These are phyloP conservation scores for Drosophila erecta DNA, from an alignment of 1,140 invertebrate genomes.

Conservation along the genomic window DNA sequence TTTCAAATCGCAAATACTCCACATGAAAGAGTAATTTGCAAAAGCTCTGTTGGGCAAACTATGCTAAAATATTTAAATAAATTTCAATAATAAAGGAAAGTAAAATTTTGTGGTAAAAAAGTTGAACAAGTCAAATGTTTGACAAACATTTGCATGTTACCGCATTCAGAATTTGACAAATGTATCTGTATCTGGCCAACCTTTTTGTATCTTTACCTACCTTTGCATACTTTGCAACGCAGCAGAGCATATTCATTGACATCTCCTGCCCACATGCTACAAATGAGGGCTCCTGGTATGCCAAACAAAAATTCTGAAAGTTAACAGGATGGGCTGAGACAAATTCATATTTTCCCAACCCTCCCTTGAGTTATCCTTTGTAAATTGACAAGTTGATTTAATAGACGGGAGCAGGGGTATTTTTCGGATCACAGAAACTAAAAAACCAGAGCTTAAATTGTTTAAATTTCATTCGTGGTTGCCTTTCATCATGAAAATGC, in stretches of 20 bases:
- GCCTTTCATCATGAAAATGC: conserved; percentile 67
- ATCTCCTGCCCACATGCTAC: conserved; percentile 25
- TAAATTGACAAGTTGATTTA: conserved; percentile 56
- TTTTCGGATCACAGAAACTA: conserved; percentile 18
- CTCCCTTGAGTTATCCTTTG: conserved; percentile 47
- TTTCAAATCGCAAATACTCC: conserved; percentile 10
- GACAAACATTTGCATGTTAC: conserved; percentile 48
- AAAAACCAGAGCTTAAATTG: conserved; percentile 62
- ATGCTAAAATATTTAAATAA: conserved; percentile 21
- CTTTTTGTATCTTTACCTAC: conserved; percentile 22
- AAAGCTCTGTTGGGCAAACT: conserved; percentile 1
- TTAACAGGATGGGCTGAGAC: conserved; percentile 6
- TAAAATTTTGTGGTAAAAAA: conserved; percentile 11
- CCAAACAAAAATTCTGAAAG: conserved; percentile 24
- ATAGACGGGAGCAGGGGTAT: conserved; percentile 17
- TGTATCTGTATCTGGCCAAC: conserved; percentile 16
- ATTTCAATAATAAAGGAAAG: conserved; percentile 5
- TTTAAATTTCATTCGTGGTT: conserved; percentile 64
- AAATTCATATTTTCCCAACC: conserved; percentile 26
- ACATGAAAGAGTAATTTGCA: conserved; percentile 27
- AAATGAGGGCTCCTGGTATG: conserved; percentile 42
- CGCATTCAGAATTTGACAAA: conserved; percentile 40
- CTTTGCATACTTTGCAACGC: conserved; percentile 26
- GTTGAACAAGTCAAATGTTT: conserved; percentile 15
- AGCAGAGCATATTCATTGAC: conserved; percentile 42